phyloP scores from a whole-genome alignment of 2,888 invertebrate species.

The Catocala sponsa region DNA sequence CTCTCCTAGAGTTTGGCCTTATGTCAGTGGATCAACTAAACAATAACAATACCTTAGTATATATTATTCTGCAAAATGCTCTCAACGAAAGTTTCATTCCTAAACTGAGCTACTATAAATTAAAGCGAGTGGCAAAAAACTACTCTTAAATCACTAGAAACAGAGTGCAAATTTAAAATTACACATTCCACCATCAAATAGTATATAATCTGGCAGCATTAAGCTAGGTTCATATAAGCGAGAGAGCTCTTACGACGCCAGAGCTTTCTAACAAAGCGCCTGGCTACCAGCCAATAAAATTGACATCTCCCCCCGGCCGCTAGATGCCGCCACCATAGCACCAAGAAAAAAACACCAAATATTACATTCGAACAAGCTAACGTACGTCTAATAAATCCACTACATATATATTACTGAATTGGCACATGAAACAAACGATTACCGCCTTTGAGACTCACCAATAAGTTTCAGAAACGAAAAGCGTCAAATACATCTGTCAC shows the following conservation, averaged over 20 bases:
- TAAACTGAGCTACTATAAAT: constrained; percentile 29
- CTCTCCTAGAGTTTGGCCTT: too few relatives aligned
- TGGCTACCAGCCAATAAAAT: constrained; percentile 72
- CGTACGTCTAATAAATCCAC: constrained; percentile 64
- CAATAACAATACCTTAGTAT: too few relatives aligned
- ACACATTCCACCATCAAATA: constrained; percentile 46
- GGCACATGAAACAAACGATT: constrained; percentile 64
- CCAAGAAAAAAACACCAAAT: constrained; percentile 58
- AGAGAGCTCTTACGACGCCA: constrained; percentile 66
- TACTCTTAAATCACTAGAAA: constrained; percentile 45
- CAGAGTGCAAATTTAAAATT: constrained; percentile 55
- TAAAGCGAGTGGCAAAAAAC: constrained; percentile 27
- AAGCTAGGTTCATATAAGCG: constrained; percentile 56
- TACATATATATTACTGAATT: constrained; percentile 60
- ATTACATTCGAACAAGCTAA: constrained; percentile 55
- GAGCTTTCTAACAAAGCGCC: constrained; percentile 75
- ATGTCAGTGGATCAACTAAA: too few relatives aligned
- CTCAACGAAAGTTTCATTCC: background rate
- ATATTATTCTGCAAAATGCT: background rate
- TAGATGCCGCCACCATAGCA: constrained; percentile 65
- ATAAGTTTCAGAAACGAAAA: constrained; percentile 53
- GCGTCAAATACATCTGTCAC: constrained; percentile 74
- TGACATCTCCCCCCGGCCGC: constrained; percentile 63
- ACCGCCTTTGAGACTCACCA: constrained; percentile 59
- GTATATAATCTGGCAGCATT: constrained; percentile 56